A percentile compares a stretch with the other conserved stretches of the same genome.
Evolutionary conservation across 1,140 invertebrate genomes (phyloP).

Genomic region (Caenorhabditis inopinata): DNA sequence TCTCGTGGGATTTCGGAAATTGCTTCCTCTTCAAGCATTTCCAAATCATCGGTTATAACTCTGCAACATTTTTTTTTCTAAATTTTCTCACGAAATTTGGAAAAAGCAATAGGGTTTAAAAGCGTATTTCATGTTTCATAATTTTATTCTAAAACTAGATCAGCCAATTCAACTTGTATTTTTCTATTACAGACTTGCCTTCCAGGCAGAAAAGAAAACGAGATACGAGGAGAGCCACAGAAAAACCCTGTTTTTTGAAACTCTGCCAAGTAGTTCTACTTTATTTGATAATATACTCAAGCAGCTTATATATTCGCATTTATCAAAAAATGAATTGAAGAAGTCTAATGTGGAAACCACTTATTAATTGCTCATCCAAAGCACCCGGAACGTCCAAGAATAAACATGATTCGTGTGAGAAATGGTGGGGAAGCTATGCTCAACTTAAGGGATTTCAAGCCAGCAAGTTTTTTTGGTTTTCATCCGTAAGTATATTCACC

Average conservation of each 20-base stretch:
- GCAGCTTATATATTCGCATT: background rate
- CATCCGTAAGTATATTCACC: no score
- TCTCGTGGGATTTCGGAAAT: background rate
- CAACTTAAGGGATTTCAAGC: background rate
- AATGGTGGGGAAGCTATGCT: background rate
- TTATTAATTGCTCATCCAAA: background rate
- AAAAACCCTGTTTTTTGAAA: no score
- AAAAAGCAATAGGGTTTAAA: no score
- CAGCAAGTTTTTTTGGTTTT: no score
- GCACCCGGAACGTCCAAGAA: background rate
- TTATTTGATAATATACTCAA: background rate
- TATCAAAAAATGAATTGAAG: background rate
- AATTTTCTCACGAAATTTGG: background rate
- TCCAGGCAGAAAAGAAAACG: no score
- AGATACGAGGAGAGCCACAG: no score
- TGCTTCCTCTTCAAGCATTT: background rate
- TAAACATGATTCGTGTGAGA: background rate
- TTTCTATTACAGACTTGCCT: no score
- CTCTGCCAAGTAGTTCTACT: no score
- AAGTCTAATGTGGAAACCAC: background rate
- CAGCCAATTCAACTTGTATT: no score
- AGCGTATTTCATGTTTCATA: no score
- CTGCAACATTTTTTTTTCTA: background rate
- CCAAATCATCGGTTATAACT: slow-evolving; percentile 26
- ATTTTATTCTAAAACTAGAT: no score